These are phyloP conservation scores for Eutrigla gurnardus DNA, from an alignment of 2,797 vertebrate genomes.

Conservation along the genomic window DNA sequence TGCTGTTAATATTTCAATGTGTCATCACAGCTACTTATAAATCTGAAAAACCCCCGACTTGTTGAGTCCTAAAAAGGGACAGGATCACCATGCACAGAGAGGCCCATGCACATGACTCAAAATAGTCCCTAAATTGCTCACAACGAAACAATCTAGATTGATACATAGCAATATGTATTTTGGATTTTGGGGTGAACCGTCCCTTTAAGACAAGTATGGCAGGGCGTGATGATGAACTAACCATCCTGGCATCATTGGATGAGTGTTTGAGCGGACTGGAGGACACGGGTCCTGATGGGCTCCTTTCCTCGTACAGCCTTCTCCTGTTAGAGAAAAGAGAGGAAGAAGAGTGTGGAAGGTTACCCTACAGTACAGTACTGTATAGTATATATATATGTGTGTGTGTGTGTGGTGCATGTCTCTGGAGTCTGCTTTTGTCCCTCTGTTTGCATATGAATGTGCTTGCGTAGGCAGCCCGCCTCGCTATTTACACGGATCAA, in stretches of 20 bases:
- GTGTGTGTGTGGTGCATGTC: slow-evolving; percentile 5
- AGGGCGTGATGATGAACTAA: slow-evolving; percentile 73
- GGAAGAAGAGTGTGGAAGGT: slow-evolving; percentile 20
- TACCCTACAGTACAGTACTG: slow-evolving; percentile 18
- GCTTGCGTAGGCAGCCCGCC: slow-evolving; percentile 56
- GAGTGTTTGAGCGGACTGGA: slow-evolving; percentile 75
- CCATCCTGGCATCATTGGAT: slow-evolving; percentile 77
- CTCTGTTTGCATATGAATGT: slow-evolving; percentile 59
- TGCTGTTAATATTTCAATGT: slow-evolving; percentile 36
- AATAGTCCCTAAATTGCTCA: too few species aligned
- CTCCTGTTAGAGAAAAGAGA: slow-evolving; percentile 69
- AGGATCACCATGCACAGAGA: not conserved
- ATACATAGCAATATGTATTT: not conserved
- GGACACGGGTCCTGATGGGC: slow-evolving; percentile 55
- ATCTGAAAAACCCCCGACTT: slow-evolving; percentile 7
- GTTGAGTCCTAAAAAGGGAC: slow-evolving; percentile 12
- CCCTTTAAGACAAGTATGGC: not conserved
- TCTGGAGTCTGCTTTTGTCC: slow-evolving; percentile 40
- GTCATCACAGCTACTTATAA: slow-evolving; percentile 39
- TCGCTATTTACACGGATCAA: slow-evolving; percentile 65
- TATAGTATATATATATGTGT: not conserved
- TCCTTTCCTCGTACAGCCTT: slow-evolving; percentile 72
- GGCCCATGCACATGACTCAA: too few species aligned
- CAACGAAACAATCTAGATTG: not conserved
- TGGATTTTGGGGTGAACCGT: not conserved